Evolutionary conservation across 2,888 invertebrate species (phyloP), one percentile per base, ranked within the genome.

Genomic region (Spisula solida): DNA sequence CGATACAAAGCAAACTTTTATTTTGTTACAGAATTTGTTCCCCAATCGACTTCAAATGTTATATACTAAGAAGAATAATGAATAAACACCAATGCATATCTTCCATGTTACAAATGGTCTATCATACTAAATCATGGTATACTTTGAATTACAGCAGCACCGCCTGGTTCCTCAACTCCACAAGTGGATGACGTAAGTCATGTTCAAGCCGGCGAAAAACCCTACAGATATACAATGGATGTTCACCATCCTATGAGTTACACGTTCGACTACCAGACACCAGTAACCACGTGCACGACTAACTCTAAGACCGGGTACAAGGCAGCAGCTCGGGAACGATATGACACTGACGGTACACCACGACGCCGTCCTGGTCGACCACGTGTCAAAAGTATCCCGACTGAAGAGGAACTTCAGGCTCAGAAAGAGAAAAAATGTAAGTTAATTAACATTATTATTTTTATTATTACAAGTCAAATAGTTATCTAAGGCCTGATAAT

Each of bases 341-440:
- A 91, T 66, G 88, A 87, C 48, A 85, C 78, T 1, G 79, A 85
- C 34, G 83, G 86, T 4, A 87, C 85, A 6, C 89, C 89, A 0
- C 91, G 95, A 80, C 90, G 95, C 55, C 92, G 95, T 25, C 95
- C 95, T 0, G 95, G 95, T 0, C 85, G 95, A 78, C 95, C 95
- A 25, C 84, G 95, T 55, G 94, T 94, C 29, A 95, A 94, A 86
- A 95, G 93, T 81, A 89, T 94, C 4, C 94, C 94, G 6, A 93
- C 93, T 6, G 95, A 94, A 6, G 94, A 94, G 25, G 95, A 95
- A 29, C 81, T 92, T 0, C 86, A 92, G 48, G 88, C 92, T 5
- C 90, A 92, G 81, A 93, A 93, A 86, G 95, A 95, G 80, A 95
- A 95, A 92, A 95, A 95, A 94, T 93, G 95, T 95, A 91, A 81